Conservation (phyloP, 2,113 vertebrate species). For the Microtus richardsoni region DNA sequence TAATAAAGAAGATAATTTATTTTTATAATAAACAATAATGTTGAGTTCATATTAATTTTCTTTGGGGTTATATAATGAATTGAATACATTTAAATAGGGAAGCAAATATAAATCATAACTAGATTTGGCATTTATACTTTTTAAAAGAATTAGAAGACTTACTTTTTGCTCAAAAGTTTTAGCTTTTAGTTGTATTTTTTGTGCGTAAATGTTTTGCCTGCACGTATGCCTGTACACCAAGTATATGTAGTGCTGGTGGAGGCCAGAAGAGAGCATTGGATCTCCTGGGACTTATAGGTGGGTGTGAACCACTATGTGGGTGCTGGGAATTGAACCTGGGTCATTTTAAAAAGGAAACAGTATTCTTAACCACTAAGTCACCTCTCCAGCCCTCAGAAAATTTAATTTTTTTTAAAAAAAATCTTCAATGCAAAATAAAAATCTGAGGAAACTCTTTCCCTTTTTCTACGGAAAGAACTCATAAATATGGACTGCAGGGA, state of each 20-base stretch:
- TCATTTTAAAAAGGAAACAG: background rate
- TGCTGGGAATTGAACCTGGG: background rate
- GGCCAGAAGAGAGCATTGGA: background rate
- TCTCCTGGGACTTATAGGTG: background rate
- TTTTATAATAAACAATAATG: constrained; percentile 51
- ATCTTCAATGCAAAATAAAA: background rate
- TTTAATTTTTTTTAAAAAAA: background rate
- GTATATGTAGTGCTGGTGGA: background rate
- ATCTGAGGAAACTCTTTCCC: background rate
- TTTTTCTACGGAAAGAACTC: background rate
- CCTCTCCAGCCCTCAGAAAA: background rate
- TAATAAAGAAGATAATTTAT: constrained; percentile 38
- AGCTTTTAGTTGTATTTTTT: background rate
- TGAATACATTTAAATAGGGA: constrained; percentile 1
- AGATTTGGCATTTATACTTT: background rate
- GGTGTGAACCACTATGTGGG: background rate
- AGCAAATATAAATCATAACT: constrained; percentile 19
- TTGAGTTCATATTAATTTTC: constrained; percentile 38
- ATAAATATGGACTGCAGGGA: background rate
- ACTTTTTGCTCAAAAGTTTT: background rate
- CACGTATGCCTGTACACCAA: no score
- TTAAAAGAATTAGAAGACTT: background rate
- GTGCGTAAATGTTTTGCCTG: background rate
- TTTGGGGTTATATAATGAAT: background rate
- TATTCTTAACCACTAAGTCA: background rate